These are phyloP conservation scores for Betta splendens DNA, from an alignment of 2,797 vertebrate genomes.

Conservation along the genomic window DNA sequence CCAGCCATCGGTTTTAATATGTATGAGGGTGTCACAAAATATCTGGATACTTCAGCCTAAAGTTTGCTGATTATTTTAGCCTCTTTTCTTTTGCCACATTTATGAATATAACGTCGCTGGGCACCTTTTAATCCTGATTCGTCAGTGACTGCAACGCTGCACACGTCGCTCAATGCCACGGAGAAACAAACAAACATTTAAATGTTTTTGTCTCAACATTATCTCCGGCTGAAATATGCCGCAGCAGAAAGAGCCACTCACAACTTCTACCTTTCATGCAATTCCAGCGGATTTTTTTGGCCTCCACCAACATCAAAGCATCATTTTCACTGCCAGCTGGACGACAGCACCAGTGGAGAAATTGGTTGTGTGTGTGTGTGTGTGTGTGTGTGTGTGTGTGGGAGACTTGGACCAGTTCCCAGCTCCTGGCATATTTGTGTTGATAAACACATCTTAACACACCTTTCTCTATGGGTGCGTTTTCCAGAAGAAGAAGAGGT, in stretches of 20 bases:
- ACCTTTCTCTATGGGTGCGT: conserved; percentile 39
- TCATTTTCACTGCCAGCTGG: conserved; percentile 65
- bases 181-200: conserved; percentile 21
- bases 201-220: conserved; percentile 40
- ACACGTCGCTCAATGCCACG: conserved; percentile 5
- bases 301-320: conserved; percentile 66
- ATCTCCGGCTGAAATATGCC: conserved; percentile 54
- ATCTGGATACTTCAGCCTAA: conserved; percentile 2
- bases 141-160: conserved; percentile 4
- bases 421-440: conserved; percentile 48
- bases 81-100: background rate
- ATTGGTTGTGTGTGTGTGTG: conserved; percentile 28
- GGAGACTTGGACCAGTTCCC: conserved; percentile 49
- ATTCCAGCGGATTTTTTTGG: conserved; percentile 56
- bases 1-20: conserved; percentile 12
- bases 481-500: conserved; percentile 23
- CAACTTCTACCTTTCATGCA: conserved; percentile 60
- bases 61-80: background rate
- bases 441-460: conserved; percentile 59
- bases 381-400: conserved; percentile 22
- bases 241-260: conserved; percentile 47
- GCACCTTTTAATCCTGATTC: too few species aligned
- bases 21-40: background rate
- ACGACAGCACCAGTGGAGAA: conserved; percentile 40
- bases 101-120: background rate